Percentiles rank a stretch among this genome's conserved stretches.
phyloP scores from a whole-genome alignment of 2,888 invertebrate genomes.

The Temnothorax rugatulus region DNA sequence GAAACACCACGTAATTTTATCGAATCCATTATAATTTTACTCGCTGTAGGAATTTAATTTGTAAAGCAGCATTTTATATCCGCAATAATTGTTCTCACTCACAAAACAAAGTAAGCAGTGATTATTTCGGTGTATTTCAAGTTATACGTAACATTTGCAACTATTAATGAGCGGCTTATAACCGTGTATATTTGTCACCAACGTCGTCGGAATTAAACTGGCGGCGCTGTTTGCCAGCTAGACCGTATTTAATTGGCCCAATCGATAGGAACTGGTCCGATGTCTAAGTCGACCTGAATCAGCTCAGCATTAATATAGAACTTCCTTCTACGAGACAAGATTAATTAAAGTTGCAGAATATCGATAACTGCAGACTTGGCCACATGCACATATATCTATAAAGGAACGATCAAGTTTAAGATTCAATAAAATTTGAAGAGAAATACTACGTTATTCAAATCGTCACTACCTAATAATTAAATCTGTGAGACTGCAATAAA shows the following conservation, averaged over 20 bases:
- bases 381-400: not conserved
- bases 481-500: not conserved
- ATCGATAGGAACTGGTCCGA: slow-evolving; percentile 53
- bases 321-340: slow-evolving; percentile 50
- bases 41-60: not conserved
- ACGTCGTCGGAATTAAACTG: slow-evolving; percentile 47
- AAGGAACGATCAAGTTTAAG: slow-evolving; percentile 4
- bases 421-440: slow-evolving; percentile 11
- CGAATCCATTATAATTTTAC: slow-evolving; percentile 11
- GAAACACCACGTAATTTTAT: slow-evolving; percentile 4
- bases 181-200: slow-evolving; percentile 49
- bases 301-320: slow-evolving; percentile 52
- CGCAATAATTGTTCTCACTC: not conserved
- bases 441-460: not conserved
- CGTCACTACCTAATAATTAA: not conserved
- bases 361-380: slow-evolving; percentile 25
- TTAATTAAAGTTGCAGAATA: slow-evolving; percentile 55
- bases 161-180: slow-evolving; percentile 52
- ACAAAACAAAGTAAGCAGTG: not conserved
- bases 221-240: slow-evolving; percentile 46
- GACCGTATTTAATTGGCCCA: slow-evolving; percentile 56
- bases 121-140: slow-evolving; percentile 19
- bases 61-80: not conserved
- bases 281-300: slow-evolving; percentile 55
- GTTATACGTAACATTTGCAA: slow-evolving; percentile 28